A percentile compares a stretch with the other conserved stretches of the same genome.
phyloP scores from a whole-genome alignment of 2,113 vertebrate genomes.

The Chrysochloris asiatica region DNA sequence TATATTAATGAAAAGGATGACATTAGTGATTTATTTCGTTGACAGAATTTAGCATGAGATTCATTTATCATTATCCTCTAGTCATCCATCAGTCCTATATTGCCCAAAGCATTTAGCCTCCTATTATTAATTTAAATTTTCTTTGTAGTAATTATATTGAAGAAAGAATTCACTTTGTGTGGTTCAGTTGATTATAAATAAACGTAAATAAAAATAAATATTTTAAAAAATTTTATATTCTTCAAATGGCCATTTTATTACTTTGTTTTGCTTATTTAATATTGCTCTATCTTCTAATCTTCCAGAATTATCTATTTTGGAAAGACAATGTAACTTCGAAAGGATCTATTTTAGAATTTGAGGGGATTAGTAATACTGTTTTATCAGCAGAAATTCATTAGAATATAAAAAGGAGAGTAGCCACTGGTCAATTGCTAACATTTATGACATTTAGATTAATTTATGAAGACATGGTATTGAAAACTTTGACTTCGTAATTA shows the following conservation, averaged over 20 bases:
- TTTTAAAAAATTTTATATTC: conserved; percentile 24
- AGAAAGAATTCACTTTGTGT: not conserved
- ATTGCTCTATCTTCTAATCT: not conserved
- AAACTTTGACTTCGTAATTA: not conserved
- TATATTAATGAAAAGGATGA: conserved; percentile 68
- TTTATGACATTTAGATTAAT: conserved; percentile 9
- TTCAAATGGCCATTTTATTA: not conserved
- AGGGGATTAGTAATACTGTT: not conserved
- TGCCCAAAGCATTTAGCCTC: not conserved
- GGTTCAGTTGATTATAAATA: conserved; percentile 37
- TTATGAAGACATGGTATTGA: not conserved
- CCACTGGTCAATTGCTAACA: not conserved
- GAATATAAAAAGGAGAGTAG: not conserved
- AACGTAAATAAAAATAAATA: conserved; percentile 37
- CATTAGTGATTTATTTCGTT: conserved; percentile 72
- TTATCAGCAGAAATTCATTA: not conserved
- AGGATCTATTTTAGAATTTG: not conserved
- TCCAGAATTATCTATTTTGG: not conserved
- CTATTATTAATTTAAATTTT: conserved; percentile 53
- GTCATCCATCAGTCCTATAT: conserved; percentile 50
- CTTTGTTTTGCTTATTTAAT: not conserved
- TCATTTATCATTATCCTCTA: conserved; percentile 75
- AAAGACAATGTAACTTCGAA: not conserved
- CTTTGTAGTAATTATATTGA: conserved; percentile 55
- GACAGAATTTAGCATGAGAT: conserved; percentile 71